phyloP scores from a whole-genome alignment of 1,140 invertebrate genomes.

The Oedothorax gibbosus region DNA sequence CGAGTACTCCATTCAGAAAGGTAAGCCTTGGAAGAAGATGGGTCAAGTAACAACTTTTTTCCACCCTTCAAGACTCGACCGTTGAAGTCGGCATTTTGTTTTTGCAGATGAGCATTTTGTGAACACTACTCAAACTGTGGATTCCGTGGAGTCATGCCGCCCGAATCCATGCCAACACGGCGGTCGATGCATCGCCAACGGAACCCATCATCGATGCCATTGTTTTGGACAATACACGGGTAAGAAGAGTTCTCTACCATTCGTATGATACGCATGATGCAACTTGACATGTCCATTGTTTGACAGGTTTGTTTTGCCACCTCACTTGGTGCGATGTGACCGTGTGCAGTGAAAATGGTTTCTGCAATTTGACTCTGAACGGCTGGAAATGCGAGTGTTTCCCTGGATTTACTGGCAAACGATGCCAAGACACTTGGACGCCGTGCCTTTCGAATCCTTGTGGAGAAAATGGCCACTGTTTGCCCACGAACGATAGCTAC shows the following conservation, averaged over 20 bases:
- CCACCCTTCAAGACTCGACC: neutral
- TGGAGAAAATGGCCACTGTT: constrained; percentile 77
- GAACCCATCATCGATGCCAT: constrained; percentile 73
- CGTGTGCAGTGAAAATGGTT: constrained; percentile 77
- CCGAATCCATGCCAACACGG: constrained; percentile 79
- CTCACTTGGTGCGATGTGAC: constrained; percentile 78
- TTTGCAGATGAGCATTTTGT: constrained; percentile 64
- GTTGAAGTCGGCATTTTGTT: neutral
- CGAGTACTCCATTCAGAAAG: constrained; percentile 39
- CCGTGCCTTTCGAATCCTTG: constrained; percentile 79
- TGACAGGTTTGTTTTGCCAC: constrained; percentile 77
- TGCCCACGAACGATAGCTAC: constrained; percentile 72
- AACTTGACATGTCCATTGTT: neutral
- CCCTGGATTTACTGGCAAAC: constrained; percentile 74
- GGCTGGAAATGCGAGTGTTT: constrained; percentile 73
- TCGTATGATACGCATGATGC: neutral
- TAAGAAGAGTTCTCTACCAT: constrained; percentile 38
- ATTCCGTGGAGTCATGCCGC: constrained; percentile 70
- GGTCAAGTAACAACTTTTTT: too few species aligned
- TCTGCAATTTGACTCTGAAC: constrained; percentile 72
- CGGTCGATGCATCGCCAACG: constrained; percentile 74
- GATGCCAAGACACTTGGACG: constrained; percentile 76
- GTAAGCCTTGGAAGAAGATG: neutral
- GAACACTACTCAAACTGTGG: constrained; percentile 60
- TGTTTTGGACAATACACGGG: constrained; percentile 73